Evolutionary conservation across 1,140 invertebrate species (phyloP).

Genomic region (Frieseomelitta varia): DNA sequence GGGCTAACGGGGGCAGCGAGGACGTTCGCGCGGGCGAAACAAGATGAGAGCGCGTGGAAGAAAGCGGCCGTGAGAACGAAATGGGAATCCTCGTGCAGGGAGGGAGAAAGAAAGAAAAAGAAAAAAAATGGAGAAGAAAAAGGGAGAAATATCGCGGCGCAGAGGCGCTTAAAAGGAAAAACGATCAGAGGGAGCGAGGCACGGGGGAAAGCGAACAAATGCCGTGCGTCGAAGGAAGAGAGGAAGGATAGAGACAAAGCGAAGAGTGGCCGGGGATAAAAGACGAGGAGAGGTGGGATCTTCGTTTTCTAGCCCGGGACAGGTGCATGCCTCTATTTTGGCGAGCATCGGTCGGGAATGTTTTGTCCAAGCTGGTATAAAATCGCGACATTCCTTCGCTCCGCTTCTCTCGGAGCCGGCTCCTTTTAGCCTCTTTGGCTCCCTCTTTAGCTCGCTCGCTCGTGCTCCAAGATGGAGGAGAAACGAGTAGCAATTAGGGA

Average conservation of each 20-base stretch:
- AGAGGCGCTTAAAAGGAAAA: constrained; percentile 22
- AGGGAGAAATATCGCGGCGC: constrained; percentile 9
- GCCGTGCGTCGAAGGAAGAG: not conserved
- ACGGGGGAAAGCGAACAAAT: not conserved
- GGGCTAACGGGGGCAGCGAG: not conserved
- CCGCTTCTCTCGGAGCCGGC: not conserved
- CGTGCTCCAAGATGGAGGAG: not conserved
- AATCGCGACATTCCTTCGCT: constrained; percentile 60
- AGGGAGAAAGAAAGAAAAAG: not conserved
- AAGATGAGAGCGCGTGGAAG: constrained; percentile 1
- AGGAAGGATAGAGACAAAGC: constrained; percentile 23
- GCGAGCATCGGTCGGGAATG: constrained; percentile 44
- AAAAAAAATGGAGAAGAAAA: not conserved
- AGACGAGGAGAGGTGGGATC: constrained; percentile 36
- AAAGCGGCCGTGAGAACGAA: constrained; percentile 30
- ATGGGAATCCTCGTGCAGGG: constrained; percentile 21
- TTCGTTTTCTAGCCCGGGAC: constrained; percentile 59
- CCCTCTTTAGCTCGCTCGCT: constrained; percentile 42
- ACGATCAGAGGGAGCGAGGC: not conserved
- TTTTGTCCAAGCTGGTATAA: constrained; percentile 54
- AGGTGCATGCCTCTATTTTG: constrained; percentile 65
- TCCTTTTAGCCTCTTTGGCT: constrained; percentile 40
- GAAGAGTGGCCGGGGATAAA: not conserved
- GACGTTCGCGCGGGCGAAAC: constrained; percentile 19
- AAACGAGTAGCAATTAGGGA: not conserved